Conservation (phyloP, 2,888 invertebrate genomes). For the Calliphora vomitoria region DNA sequence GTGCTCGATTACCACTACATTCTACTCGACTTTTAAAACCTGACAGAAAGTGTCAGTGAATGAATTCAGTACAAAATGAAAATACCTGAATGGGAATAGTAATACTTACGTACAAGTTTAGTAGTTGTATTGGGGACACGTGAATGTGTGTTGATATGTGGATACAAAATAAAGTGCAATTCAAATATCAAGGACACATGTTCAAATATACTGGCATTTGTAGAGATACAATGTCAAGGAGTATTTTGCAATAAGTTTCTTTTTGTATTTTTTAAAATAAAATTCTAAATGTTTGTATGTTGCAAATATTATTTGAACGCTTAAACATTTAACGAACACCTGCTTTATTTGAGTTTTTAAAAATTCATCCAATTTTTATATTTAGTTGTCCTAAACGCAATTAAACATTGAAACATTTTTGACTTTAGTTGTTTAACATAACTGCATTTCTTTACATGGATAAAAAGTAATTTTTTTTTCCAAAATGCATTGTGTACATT, state of each 20-base stretch:
- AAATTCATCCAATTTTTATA: too few species aligned
- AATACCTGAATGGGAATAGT: constrained; percentile 12
- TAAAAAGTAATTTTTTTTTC: too few species aligned
- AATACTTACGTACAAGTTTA: neutral
- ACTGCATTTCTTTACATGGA: too few species aligned
- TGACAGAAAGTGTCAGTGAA: neutral
- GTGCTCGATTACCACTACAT: neutral
- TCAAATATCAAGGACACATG: constrained; percentile 28
- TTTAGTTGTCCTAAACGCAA: too few species aligned
- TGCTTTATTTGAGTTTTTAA: too few species aligned
- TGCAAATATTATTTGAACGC: too few species aligned
- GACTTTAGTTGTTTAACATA: too few species aligned
- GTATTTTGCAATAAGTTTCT: too few species aligned
- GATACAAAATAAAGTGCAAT: neutral
- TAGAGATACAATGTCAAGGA: neutral
- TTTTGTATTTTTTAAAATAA: neutral
- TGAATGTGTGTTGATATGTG: neutral
- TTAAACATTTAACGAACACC: too few species aligned
- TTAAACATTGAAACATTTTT: too few species aligned
- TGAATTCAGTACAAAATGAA: constrained; percentile 4
- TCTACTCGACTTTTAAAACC: neutral
- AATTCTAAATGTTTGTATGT: too few species aligned
- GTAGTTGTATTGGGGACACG: neutral
- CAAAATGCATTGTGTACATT: too few species aligned
- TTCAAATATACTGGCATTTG: neutral